Percentiles rank a stretch among this genome's conserved stretches.
phyloP scores from a whole-genome alignment of 2,888 invertebrate species.

The Mimas tiliae region DNA sequence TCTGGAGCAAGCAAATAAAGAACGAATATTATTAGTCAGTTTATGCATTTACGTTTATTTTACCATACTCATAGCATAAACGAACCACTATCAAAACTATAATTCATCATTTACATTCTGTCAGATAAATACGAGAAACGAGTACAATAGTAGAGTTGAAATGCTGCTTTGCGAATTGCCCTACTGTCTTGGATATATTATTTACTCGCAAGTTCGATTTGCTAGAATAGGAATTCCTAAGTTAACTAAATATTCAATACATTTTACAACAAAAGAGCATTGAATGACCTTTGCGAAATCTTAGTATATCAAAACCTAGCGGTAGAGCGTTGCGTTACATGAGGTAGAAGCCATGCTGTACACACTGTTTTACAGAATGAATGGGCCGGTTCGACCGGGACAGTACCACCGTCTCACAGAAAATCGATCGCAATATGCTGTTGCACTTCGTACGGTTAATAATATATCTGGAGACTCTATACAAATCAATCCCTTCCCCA shows the following conservation, averaged over 20 bases:
- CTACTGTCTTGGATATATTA: conserved; percentile 3
- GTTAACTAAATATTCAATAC: neutral
- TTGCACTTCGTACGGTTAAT: no score
- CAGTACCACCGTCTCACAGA: no score
- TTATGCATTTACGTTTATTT: neutral
- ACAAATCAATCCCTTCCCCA: no score
- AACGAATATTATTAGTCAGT: neutral
- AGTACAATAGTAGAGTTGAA: conserved; percentile 13
- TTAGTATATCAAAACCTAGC: neutral
- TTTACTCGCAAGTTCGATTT: neutral
- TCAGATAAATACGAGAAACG: neutral
- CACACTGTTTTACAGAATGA: neutral
- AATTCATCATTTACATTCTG: neutral
- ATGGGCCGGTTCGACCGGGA: no score
- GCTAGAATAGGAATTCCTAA: conserved; percentile 10
- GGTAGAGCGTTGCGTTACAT: neutral
- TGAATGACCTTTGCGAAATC: neutral
- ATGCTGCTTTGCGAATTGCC: neutral
- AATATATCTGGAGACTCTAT: no score
- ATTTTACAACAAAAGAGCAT: neutral
- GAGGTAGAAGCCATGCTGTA: no score
- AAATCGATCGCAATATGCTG: no score
- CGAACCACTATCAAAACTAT: neutral
- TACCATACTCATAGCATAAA: neutral
- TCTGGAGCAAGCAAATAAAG: neutral